These are phyloP conservation scores for Rhynchomys soricoides DNA, from an alignment of 2,113 vertebrate species.

Conservation along the genomic window DNA sequence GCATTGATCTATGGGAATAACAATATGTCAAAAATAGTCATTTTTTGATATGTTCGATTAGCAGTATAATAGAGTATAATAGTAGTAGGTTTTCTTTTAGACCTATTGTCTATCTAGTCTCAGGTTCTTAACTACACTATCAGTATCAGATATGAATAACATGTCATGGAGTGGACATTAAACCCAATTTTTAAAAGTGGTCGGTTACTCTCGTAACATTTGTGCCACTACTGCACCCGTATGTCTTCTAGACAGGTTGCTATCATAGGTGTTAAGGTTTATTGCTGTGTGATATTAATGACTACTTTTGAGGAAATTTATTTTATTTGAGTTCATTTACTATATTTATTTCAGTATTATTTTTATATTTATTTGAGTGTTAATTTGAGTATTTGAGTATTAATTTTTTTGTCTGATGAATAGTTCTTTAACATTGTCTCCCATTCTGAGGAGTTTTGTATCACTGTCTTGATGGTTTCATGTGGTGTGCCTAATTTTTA, in stretches of 20 bases:
- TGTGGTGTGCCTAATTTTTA: background rate
- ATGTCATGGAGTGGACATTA: background rate
- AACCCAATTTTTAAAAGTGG: background rate
- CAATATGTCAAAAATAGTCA: background rate
- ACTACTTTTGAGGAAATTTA: background rate
- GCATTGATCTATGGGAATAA: background rate
- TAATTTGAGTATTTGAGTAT: background rate
- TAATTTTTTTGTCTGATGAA: background rate
- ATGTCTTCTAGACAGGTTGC: background rate
- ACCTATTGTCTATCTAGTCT: background rate
- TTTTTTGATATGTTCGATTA: background rate
- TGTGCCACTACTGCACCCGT: background rate
- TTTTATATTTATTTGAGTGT: background rate
- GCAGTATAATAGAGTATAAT: too few relatives aligned
- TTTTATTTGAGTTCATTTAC: background rate
- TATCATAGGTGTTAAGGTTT: background rate
- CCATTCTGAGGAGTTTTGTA: background rate
- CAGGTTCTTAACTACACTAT: background rate
- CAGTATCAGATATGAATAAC: background rate
- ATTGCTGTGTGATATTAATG: background rate
- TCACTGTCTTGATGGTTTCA: background rate
- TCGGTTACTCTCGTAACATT: background rate
- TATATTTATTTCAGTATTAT: background rate
- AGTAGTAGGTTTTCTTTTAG: background rate
- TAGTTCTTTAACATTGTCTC: background rate